A percentile compares a stretch with the other conserved stretches of the same genome.
These are phyloP conservation scores for Deroplatys truncata DNA, from an alignment of 2,888 invertebrate species.

Conservation along the genomic window DNA sequence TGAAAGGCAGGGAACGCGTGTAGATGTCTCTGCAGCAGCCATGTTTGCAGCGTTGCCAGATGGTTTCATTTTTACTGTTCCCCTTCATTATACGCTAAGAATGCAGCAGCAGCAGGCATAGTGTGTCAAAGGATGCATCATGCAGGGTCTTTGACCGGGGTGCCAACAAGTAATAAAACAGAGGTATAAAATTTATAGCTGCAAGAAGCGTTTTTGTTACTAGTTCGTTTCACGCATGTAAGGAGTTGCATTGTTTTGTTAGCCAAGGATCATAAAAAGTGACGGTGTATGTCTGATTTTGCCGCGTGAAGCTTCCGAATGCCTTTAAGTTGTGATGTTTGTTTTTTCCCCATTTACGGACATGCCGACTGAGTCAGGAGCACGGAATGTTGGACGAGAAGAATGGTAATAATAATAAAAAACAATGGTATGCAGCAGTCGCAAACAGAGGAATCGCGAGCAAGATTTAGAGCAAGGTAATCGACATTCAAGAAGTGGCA, in stretches of 20 bases:
- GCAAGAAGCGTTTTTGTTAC: no score
- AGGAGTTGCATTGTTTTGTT: no score
- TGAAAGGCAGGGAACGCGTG: neutral
- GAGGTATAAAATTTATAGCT: no score
- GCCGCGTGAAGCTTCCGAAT: neutral
- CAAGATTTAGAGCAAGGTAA: conserved; percentile 20
- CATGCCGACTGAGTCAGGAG: neutral
- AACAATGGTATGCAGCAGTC: neutral
- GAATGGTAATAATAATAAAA: neutral
- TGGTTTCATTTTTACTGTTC: no score
- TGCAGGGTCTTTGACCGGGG: no score
- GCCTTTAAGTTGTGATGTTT: neutral
- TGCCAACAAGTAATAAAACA: no score
- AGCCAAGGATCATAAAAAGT: no score
- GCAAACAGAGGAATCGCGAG: neutral
- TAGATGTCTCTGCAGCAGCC: neutral
- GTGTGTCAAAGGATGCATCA: no score
- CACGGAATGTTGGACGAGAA: neutral
- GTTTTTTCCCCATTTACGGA: neutral
- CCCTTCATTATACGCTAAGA: no score
- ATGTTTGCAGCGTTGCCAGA: neutral
- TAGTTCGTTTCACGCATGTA: no score
- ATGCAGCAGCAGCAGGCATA: no score
- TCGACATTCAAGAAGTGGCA: conserved; percentile 9
- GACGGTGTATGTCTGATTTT: neutral